A percentile compares a stretch with the other conserved stretches of the same genome.
These are phyloP conservation scores for Mus musculus DNA, from an alignment of 2,113 vertebrate species.

Conservation along the genomic window DNA sequence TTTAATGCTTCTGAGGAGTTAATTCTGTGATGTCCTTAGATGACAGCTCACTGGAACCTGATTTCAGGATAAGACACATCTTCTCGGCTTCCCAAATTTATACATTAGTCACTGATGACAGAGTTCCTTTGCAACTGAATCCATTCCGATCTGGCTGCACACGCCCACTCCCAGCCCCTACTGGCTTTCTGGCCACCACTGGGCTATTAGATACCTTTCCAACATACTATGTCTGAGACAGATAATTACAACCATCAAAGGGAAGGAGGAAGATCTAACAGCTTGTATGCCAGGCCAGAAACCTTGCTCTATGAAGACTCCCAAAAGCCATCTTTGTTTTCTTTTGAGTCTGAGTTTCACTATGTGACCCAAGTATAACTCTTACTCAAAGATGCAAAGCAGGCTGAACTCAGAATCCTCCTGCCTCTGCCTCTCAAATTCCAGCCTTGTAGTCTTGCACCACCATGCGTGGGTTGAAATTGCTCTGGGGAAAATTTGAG, in stretches of 20 bases:
- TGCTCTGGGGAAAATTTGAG: too few relatives aligned
- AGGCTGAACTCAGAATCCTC: neutral
- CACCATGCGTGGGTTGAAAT: neutral
- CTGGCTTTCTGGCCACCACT: neutral
- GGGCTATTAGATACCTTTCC: neutral
- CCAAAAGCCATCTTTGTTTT: neutral
- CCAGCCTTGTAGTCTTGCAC: neutral
- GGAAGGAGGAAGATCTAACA: neutral
- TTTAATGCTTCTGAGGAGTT: slow-evolving; percentile 30
- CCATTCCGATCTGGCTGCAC: neutral
- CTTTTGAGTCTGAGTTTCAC: neutral
- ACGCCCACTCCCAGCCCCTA: neutral
- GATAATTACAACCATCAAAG: neutral
- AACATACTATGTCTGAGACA: neutral
- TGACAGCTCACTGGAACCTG: neutral
- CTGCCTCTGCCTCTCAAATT: neutral
- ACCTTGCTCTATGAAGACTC: neutral
- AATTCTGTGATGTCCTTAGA: neutral
- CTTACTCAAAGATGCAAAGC: neutral
- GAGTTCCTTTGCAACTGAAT: neutral
- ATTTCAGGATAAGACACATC: slow-evolving; percentile 11
- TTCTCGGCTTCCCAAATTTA: neutral
- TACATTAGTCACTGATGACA: neutral
- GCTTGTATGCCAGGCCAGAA: neutral
- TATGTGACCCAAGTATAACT: neutral